Base-by-base conservation (phyloP, 2,797 vertebrate species). In the Rhabdophis nuchalis region DNA sequence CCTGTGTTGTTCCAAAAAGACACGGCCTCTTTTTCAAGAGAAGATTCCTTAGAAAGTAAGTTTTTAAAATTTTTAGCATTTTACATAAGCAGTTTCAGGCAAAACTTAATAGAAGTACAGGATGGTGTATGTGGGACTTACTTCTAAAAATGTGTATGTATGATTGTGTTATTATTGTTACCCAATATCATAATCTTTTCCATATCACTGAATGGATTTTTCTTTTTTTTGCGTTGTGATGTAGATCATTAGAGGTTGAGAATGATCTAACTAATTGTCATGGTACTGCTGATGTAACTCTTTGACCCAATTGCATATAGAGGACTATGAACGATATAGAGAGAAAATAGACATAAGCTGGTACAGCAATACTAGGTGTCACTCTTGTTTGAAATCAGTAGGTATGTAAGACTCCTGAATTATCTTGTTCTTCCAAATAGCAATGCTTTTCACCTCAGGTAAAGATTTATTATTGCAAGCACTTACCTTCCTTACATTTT, bases 391-490 rank as follows among this genome's bases (percentile, higher is more conserved):
- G 91, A 93, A 94, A 92, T 82, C 46, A 29, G 27, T 93, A 92
- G 91, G 57, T 82, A 72, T 87, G 68, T 52, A 36, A 96, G 93
- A 60, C 60, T 93, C 90, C 89, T 61, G 91, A 93, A 91, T 95
- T 92, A 86, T 72, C 64, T 94, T 97, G 89, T 95, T 96, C 95
- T 91, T 92, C 91, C 94, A 94, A 94, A 92, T 32, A 92, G 90
- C 93, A 93, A 91, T 88, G 85, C 16, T 88, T 96, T 96, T 95
- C 93, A 95, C 93, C 93, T 93, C 58, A 87, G n/a, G 50, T 53
- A 91, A 91, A 46, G 52, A n/a, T 89, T 96, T 91, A 93, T 95
- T 94, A 94, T 91, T 72, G 93, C 68, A 92, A 90, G 94, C 89
- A 88, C 94, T 96, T 93, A 89, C 27, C 0, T 3, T 64, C 36